A percentile compares a stretch with the other conserved stretches of the same genome.
Evolutionary conservation across 2,888 invertebrate species (phyloP).

Genomic region (Agonum fuliginosum): DNA sequence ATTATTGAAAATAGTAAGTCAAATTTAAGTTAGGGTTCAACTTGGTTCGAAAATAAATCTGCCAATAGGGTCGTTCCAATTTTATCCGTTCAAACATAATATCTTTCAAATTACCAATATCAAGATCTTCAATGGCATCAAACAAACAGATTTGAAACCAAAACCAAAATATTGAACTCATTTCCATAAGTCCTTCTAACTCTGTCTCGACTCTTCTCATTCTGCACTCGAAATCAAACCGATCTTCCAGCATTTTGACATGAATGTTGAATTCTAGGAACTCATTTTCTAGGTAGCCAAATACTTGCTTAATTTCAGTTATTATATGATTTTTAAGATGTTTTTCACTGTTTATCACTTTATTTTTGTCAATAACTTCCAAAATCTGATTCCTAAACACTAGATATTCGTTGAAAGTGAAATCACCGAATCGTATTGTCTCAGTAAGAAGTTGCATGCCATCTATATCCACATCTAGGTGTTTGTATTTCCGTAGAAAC

Average conservation of each 20-base stretch:
- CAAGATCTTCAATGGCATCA: background rate
- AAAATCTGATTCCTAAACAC: background rate
- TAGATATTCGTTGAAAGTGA: background rate
- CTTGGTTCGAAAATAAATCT: background rate
- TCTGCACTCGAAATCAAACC: slow-evolving; percentile 14
- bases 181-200: background rate
- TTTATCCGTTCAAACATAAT: background rate
- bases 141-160: background rate
- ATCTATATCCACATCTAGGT: background rate
- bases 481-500: background rate
- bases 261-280: background rate
- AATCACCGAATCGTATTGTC: background rate
- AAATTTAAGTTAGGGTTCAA: too few relatives aligned
- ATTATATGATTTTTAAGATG: slow-evolving; percentile 9
- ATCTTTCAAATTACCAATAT: background rate
- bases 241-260: background rate
- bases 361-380: background rate
- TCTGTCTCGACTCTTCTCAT: background rate
- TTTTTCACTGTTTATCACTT: background rate
- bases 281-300: background rate
- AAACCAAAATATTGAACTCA: background rate
- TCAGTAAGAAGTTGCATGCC: background rate
- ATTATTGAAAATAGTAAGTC: too few relatives aligned
- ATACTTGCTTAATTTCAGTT: background rate
- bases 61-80: background rate